A percentile compares a stretch with the other conserved stretches of the same genome.
Conservation (phyloP, 2,888 invertebrate species). For the Agrochola lychnidis region DNA sequence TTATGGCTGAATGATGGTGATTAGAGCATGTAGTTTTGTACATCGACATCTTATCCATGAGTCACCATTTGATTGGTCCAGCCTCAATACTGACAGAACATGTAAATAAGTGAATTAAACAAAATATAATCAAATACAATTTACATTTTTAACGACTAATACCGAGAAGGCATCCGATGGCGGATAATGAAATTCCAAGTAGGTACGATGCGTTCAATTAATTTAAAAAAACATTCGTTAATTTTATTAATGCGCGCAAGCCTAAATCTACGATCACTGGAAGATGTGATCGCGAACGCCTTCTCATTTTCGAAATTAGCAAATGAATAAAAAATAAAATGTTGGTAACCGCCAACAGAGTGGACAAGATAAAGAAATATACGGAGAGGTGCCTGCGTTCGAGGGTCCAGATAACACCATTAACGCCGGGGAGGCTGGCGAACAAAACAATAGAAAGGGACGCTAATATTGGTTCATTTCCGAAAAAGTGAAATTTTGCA, state of each 20-base stretch:
- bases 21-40: constrained; percentile 40
- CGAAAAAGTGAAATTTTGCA: constrained; percentile 61
- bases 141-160: constrained; percentile 67
- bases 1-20: constrained; percentile 48
- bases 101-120: constrained; percentile 52
- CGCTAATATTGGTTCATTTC: constrained; percentile 66
- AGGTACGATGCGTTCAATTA: constrained; percentile 87
- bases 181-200: constrained; percentile 85
- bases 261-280: constrained; percentile 87
- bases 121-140: constrained; percentile 53
- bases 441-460: constrained; percentile 86
- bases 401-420: constrained; percentile 90
- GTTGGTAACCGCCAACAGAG: constrained; percentile 86
- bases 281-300: constrained; percentile 87
- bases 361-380: constrained; percentile 90
- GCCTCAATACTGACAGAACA: constrained; percentile 10
- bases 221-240: constrained; percentile 89
- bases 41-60: constrained; percentile 32
- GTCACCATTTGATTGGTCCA: constrained; percentile 36
- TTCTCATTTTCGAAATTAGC: constrained; percentile 91
- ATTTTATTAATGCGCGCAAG: constrained; percentile 88
- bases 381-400: constrained; percentile 90
- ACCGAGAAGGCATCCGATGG: constrained; percentile 80
- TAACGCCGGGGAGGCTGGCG: constrained; percentile 87
- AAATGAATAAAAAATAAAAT: constrained; percentile 88